Evolutionary conservation across 1,140 invertebrate genomes (phyloP).

Genomic region (Apis laboriosa): DNA sequence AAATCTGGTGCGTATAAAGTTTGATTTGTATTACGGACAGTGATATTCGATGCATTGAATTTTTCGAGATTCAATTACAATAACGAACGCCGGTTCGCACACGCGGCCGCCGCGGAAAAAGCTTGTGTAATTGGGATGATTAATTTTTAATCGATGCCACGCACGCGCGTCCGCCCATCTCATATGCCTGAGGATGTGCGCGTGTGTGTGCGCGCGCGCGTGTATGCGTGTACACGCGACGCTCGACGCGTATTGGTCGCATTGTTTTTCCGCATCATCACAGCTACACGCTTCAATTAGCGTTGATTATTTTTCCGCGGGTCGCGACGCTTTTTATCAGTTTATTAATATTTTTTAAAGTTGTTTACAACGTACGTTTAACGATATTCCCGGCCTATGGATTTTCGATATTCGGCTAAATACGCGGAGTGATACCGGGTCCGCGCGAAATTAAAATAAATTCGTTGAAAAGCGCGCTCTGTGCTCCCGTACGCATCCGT

Average conservation of each 20-base stretch:
- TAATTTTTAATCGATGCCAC: constrained; percentile 50
- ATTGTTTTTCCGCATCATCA: constrained; percentile 49
- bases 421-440: constrained; percentile 27
- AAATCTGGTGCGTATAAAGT: constrained; percentile 21
- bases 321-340: constrained; percentile 39
- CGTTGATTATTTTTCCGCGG: constrained; percentile 50
- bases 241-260: neutral
- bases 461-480: neutral
- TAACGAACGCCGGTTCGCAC: constrained; percentile 23
- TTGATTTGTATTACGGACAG: constrained; percentile 46
- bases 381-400: constrained; percentile 37
- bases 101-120: constrained; percentile 20
- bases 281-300: constrained; percentile 41
- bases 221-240: fast-evolving
- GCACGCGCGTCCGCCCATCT: neutral
- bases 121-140: constrained; percentile 52
- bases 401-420: constrained; percentile 44
- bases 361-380: constrained; percentile 38
- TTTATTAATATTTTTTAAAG: constrained; percentile 52
- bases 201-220: no score
- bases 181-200: no score
- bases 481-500: no score
- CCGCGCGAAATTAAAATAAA: constrained; percentile 43
- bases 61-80: constrained; percentile 52
- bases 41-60: constrained; percentile 51